Base-by-base conservation (phyloP, 2,113 vertebrate species). In the Anarhynchus alexandrinus region DNA sequence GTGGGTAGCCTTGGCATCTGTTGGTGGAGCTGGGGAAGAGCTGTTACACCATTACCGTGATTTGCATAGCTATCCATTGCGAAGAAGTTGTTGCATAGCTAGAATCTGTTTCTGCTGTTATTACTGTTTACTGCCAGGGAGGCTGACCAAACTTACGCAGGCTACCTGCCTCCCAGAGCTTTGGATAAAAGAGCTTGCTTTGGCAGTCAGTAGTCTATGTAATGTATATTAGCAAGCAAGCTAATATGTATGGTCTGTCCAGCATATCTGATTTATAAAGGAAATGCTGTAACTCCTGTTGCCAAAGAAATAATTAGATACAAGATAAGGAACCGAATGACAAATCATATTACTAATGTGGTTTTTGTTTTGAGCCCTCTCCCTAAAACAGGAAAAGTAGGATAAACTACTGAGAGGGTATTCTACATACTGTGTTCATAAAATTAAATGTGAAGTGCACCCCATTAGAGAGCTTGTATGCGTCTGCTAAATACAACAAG, bases 221-320 rank as follows among this genome's bases (percentile, higher is more conserved):
- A 20, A 13, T 38, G 12, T 21, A 45, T 84, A 18, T 8, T 71
- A 34, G 42, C 15, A 57, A 61, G 61, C 72, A 80, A 40, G 25
- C 52, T 76, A 80, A 42, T 5, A 12, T 4, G 9, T 65, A 7
- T 19, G 58, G 52, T 74, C 91, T 10, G 5, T 71, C 47, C 36
- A 72, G 38, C 3, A 0, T 55, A 66, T 91, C 80, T 88, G 61
- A 85, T 89, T 67, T 87, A 34, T 74, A 49, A 76, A 93, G 91
- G 87, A 96, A 93, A 85, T 72, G 72, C 86, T 94, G 89, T 76
- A 79, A 93, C 38, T 84, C n/a, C n/a, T 76, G 18, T 94, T 96
- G 93, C 93, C 74, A 91, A 94, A 85, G 92, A 94, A 91, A 76
- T 95, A 87, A 93, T 93, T 78, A 96, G 72, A 85, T 89, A 29